phyloP scores from a whole-genome alignment of 2,797 vertebrate genomes.

The Syngnathus rostellatus region DNA sequence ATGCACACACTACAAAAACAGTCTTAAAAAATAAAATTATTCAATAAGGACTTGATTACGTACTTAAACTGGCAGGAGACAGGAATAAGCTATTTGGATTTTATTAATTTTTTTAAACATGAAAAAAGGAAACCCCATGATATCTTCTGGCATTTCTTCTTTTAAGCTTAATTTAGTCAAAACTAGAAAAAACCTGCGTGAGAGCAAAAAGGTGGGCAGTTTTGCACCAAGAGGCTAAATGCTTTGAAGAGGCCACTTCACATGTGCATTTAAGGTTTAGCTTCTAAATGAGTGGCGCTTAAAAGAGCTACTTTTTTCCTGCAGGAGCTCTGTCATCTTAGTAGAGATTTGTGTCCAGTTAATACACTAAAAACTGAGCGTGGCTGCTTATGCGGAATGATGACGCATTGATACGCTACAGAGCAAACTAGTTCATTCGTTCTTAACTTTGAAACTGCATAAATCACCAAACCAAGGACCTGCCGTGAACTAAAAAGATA shows the following conservation, averaged over 20 bases:
- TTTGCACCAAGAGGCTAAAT: background rate
- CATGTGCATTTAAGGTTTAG: slow-evolving; percentile 24
- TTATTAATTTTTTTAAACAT: background rate
- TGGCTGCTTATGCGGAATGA: too few species aligned
- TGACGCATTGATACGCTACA: too few species aligned
- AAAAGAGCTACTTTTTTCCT: slow-evolving; percentile 43
- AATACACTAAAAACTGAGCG: too few species aligned
- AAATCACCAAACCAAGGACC: background rate
- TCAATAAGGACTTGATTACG: background rate
- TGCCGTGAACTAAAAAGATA: background rate
- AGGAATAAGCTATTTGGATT: background rate
- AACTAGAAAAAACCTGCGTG: background rate
- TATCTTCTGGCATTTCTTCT: background rate
- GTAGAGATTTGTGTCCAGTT: slow-evolving; percentile 34
- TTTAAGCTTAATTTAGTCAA: background rate
- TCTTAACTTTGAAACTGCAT: background rate
- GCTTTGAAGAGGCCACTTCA: background rate
- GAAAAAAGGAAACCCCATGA: background rate
- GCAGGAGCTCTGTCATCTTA: slow-evolving; percentile 50
- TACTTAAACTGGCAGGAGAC: background rate
- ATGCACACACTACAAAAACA: background rate
- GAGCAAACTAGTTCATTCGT: too few species aligned
- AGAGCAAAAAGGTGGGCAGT: too few species aligned
- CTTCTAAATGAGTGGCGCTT: slow-evolving; percentile 34
- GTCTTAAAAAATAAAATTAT: background rate